Evolutionary conservation across 2,888 invertebrate species (phyloP), one percentile per base, ranked within the genome.

Genomic region (Tetranychus truncatus): DNA sequence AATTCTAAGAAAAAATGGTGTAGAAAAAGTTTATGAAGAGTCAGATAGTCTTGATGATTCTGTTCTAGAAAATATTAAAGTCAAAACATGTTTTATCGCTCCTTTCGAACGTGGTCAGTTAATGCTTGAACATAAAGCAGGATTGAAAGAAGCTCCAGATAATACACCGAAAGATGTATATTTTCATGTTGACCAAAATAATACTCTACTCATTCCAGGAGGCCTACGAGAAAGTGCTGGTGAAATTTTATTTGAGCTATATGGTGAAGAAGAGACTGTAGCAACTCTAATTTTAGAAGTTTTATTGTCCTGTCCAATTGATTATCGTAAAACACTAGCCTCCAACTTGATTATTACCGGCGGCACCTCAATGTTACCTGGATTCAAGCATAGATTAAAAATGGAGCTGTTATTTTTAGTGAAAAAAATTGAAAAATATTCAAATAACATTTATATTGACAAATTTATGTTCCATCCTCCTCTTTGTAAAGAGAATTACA

Each of bases 281-380:
- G 87, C 91, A 0, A 91, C 92, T 78, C 88, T 93, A 83, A 87
- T 96, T 79, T 84, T 96, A 76, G 90, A 94, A 83, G 87, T 91
- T 74, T 87, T 95, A 76, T 81, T 89, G 71, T 87, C 87, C 87
- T 90, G 92, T 79, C 91, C 93, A 0, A 85, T 92, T 44, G 95
- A 96, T 85, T 87, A 89, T 77, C 87, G 95, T 18, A 86, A 86
- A 75, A 85, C 85, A 73, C 84, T 97, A 67, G 89, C 92, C 0
- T 89, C 88, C 82, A 93, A 91, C 83, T 87, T 96, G 79, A 84
- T 96, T 75, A 84, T 96, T 24, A 87, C 90, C 75, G 97, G 96
- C 65, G 97, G 97, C 15, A 89, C 90, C 1, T 86, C 89, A 0
- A 89, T 90, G 87, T 84, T 91, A 78, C 88, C 89, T 75, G 96